These are phyloP conservation scores for Acrobasis repandana DNA, from an alignment of 2,888 invertebrate species.

Conservation along the genomic window DNA sequence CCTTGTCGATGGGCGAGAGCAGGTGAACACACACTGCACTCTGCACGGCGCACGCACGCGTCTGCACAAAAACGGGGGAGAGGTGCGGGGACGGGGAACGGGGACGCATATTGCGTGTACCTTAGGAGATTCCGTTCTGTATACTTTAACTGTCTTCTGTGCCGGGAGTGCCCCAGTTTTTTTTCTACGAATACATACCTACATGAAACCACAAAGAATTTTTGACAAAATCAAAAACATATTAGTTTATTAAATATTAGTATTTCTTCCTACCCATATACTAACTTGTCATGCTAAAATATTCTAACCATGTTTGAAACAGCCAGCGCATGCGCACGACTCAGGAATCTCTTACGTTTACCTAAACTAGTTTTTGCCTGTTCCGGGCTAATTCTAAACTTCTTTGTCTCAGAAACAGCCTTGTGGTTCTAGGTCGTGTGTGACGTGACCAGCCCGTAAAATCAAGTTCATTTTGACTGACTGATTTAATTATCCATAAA, in stretches of 20 bases:
- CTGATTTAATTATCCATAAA: too few relatives aligned
- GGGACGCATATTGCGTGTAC: too few relatives aligned
- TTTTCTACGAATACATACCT: background rate
- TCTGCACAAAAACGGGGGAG: too few relatives aligned
- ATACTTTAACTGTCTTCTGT: too few relatives aligned
- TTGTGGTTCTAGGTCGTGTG: constrained; percentile 1
- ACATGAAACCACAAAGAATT: background rate
- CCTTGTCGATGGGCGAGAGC: too few relatives aligned
- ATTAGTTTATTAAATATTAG: background rate
- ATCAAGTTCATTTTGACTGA: background rate
- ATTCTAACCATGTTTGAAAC: constrained; percentile 5
- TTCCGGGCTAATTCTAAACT: constrained; percentile 2
- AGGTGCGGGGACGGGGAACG: too few relatives aligned
- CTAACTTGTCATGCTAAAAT: constrained; percentile 15
- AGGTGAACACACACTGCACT: too few relatives aligned
- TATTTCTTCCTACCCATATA: background rate
- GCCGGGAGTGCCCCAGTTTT: too few relatives aligned
- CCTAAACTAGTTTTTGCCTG: constrained; percentile 3
- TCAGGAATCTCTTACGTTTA: background rate
- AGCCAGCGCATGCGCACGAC: constrained; percentile 2
- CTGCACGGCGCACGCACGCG: too few relatives aligned
- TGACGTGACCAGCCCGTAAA: background rate
- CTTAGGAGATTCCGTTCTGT: too few relatives aligned
- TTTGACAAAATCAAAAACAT: background rate
- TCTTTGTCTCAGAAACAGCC: constrained; percentile 1